A percentile compares a stretch with the other conserved stretches of the same genome.
phyloP scores from a whole-genome alignment of 2,113 vertebrate species.

The Indicator maculatus region DNA sequence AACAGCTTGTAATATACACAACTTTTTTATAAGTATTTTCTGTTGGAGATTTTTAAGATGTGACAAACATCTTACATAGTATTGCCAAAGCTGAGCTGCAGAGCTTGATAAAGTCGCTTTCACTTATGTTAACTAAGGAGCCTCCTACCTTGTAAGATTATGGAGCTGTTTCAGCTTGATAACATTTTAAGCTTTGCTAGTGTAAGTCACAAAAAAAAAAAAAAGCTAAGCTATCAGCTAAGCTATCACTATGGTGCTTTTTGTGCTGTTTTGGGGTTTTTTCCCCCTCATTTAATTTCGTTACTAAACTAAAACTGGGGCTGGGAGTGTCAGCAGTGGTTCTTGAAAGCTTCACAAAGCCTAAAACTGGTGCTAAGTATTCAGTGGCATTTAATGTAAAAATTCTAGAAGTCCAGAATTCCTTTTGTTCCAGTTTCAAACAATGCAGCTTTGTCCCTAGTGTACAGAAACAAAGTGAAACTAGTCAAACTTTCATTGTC shows the following conservation, averaged over 20 bases:
- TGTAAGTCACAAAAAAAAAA: background rate
- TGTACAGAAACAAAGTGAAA: slow-evolving; percentile 50
- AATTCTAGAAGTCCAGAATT: slow-evolving; percentile 53
- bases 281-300: background rate
- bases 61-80: slow-evolving; percentile 61
- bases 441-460: slow-evolving; percentile 46
- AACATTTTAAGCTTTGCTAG: slow-evolving; percentile 11
- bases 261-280: background rate
- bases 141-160: slow-evolving; percentile 56
- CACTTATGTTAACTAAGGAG: slow-evolving; percentile 20
- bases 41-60: slow-evolving; percentile 31
- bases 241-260: background rate
- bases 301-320: background rate
- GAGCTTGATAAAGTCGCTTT: slow-evolving; percentile 49
- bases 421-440: slow-evolving; percentile 34
- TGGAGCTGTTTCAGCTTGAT: slow-evolving; percentile 54
- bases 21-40: slow-evolving; percentile 64
- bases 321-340: background rate
- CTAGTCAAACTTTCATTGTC: slow-evolving; percentile 51
- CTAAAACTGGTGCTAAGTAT: slow-evolving; percentile 6
- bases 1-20: slow-evolving; percentile 68
- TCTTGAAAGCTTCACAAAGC: background rate
- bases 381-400: slow-evolving; percentile 36
- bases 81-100: slow-evolving; percentile 47
- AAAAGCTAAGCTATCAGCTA: too few relatives aligned